Base-by-base conservation (phyloP, 2,113 vertebrate species). In the Lynx canadensis region DNA sequence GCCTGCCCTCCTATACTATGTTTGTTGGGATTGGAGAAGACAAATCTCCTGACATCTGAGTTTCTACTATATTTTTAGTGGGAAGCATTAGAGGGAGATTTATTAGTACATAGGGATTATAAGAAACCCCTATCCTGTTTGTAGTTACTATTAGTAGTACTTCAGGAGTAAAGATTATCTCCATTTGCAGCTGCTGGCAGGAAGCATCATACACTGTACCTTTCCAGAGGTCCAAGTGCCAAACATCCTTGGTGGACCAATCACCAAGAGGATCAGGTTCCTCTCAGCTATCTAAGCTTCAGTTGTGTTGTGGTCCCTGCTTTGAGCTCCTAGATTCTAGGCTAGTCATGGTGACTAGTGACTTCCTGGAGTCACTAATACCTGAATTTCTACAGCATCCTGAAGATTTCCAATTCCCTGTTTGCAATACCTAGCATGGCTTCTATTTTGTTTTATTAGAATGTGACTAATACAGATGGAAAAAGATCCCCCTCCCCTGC, bases 181-280 rank as follows among this genome's bases (percentile, higher is more conserved):
- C 48, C 27, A 57, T 66, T 36, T 57, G 16, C 55, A 91, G 31
- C 31, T 13, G 18, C 5, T 36, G 29, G 36, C 31, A 66, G 19
- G 11, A 31, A 76, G 9, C 2, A 29, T 41, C 9, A 38, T 15
- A 36, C 1, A 12, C 9, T 27, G 4, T 19, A 7, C 15, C 6
- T 55, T 13, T 11, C 15, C 10, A 36, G 29, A 36, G 4, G 11
- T 71, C 16, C 25, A 48, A 21, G 33, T 21, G 33, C 45, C 55
- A 48, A 6, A 3, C 33, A 19, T 41, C 14, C 2, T 41, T 33
- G 29, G 21, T 52, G 52, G 45, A 18, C 13, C 6, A 25, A 11
- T 81, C 31, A 27, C 4, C 27, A 50, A 31, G 15, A 87, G 18
- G 19, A 50, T 29, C 68, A 8, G 33, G 15, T 5, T 55, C 13